Base-by-base conservation (phyloP, 2,113 vertebrate genomes). In the Gallinago jamesoni region DNA sequence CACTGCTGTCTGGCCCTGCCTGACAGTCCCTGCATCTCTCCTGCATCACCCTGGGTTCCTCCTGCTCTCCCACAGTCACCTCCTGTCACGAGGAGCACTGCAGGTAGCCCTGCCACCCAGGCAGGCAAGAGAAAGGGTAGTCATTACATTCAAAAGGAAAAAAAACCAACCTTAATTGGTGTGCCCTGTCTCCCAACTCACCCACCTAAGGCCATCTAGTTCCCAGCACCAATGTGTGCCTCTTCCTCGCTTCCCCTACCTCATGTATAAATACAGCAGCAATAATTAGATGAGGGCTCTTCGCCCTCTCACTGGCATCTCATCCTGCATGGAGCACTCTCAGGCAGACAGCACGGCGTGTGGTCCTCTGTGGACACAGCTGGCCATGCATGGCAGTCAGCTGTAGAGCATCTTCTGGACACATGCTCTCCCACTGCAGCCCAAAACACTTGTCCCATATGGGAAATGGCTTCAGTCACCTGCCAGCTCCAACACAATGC, bases 251-350 rank as follows among this genome's bases (percentile, higher is more conserved):
- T 24, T 87, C 33, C 50, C 62, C 30, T 47, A 33, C 50, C 50
- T 12, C 53, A 17, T 4, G 43, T 41, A 87, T 55, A 87, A 92
- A 78, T 60, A 88, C 10, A 90, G 90, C 95, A 84, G 77, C 92
- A 39, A 22, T 62, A 80, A 93, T 84, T 25, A 43, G 53, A 48
- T 30, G 63, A 81, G 88, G 84, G 75, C 72, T 86, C 53, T 80
- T 90, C 92, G 63, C 78, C 80, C 88, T 93, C 89, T 90, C 37
- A 21, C 88, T 75, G 39, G 43, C 74, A 84, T 84, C 95, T 75
- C 4, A 19, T 73, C 43, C 82, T 69, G 85, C 20, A 4, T 7
- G 68, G 45, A 39, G 41, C 63, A 37, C 16, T 13, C 53, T 83
- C 56, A 27, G 72, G 43, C 48, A 84, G 80, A 19, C 2, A 2